A percentile compares a stretch with the other conserved stretches of the same genome.
Evolutionary conservation across 1,140 invertebrate species (phyloP).

Genomic region (Wasmannia auropunctata): DNA sequence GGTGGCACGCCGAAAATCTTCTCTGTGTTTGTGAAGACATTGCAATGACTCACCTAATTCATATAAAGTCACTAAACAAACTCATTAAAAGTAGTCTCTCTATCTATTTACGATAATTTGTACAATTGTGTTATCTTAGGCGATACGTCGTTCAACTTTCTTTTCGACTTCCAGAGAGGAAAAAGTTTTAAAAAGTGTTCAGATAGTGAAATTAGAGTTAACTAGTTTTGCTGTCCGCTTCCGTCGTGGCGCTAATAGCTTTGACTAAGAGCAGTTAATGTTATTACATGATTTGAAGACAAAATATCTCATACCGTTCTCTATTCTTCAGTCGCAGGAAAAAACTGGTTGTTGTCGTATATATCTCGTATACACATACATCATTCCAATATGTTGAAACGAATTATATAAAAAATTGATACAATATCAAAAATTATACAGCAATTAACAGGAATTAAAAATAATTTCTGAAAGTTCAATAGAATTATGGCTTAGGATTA

Average conservation of each 20-base stretch:
- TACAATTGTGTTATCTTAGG: not conserved
- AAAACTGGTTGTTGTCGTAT: not conserved
- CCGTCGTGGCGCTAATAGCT: not conserved
- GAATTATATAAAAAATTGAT: not conserved
- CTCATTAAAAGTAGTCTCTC: not conserved
- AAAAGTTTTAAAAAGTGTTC: not conserved
- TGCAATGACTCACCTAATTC: conserved; percentile 6
- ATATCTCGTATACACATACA: not conserved
- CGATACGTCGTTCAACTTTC: not conserved
- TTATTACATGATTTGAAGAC: not conserved
- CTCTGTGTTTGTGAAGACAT: not conserved
- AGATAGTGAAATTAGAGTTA: not conserved
- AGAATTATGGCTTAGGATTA: not conserved
- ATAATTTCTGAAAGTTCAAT: not conserved
- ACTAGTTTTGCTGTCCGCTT: not conserved
- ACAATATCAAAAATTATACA: not conserved
- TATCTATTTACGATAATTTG: not conserved
- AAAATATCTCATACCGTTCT: not conserved
- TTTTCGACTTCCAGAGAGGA: not conserved
- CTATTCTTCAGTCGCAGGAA: not conserved
- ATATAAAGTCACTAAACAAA: conserved; percentile 2
- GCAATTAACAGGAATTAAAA: too few relatives aligned
- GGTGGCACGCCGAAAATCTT: not conserved
- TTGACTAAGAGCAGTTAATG: not conserved
- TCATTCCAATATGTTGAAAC: not conserved